Base-by-base conservation (phyloP, 2,113 vertebrate genomes). In the Tretioscincus oriximinensis region DNA sequence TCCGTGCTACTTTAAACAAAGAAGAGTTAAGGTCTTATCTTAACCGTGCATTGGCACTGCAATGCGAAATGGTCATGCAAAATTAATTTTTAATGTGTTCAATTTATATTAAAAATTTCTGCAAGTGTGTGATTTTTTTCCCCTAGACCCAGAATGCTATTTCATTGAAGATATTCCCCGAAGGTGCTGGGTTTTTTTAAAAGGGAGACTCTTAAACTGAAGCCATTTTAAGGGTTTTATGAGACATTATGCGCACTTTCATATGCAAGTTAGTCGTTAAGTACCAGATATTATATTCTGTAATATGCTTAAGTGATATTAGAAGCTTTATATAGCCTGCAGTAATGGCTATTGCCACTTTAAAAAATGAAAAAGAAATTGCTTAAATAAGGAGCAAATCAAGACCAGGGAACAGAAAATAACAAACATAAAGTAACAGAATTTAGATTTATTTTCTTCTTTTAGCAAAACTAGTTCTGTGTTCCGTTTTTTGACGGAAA, bases 221-320 rank as follows among this genome's bases (percentile, higher is more conserved):
- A 96, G 95, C 94, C 92, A 95, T 96, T 95, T 95, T 95, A 95
- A 95, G 95, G 96, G 95, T 94, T 97, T 95, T 96, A 97, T 97
- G 96, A 97, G 96, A 97, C 96, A 95, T 97, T 97, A 97, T 96
- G 96, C 96, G 96, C 97, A 96, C 96, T 97, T 97, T 98, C 96
- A 97, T 96, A 97, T 96, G 96, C 95, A 96, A 96, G 96, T 97
- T 96, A 96, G 95, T 96, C 94, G 94, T 96, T 96, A 96, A 97
- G 94, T 99, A 98, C 97, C 97, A 98, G 95, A 96, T 97, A 97
- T 96, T 97, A 97, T 97, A 97, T 97, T 94, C 95, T 96, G 95
- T 97, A 98, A 98, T 97, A 97, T 96, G 90, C 90, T 97, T 96
- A 96, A 96, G 95, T 97, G 96, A 97, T 96, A 96, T 96, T 95